Base-by-base conservation (phyloP, 2,113 vertebrate genomes). In the Microcebus griseorufus region DNA sequence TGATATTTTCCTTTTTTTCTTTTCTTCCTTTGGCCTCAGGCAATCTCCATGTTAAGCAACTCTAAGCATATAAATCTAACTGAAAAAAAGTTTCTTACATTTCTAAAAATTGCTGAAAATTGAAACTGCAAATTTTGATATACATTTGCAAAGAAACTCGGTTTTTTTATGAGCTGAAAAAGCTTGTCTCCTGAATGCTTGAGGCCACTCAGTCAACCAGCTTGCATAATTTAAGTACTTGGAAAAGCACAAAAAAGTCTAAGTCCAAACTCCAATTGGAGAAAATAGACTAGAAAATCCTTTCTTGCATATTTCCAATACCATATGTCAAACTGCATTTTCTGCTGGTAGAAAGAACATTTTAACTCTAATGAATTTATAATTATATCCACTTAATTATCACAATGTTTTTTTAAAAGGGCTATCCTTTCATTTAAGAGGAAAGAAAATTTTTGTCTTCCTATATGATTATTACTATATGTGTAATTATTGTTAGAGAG, bases 361-460 rank as follows among this genome's bases (percentile, higher is more conserved):
- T 98, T 97, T 94, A 97, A 95, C 94, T 98, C 96, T 62, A 97
- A 95, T 94, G 90, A 97, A 96, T 97, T 94, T 97, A 45, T 94
- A 98, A 97, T 98, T 98, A 94, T 80, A 97, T 89, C 70, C 45
- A 96, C 93, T 87, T 98, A 98, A 98, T 98, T 98, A 97, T 75
- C 78, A 96, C 45, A 6, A 85, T 91, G 92, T 97, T 97, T 93
- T 97, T 97, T 60, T 39, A 64, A 53, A 67, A 67, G 96, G 51
- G 17, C 69, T 96, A 58, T 65, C 87, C 72, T 97, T 98, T 89
- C 79, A 93, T 32, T 96, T 95, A 98, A 97, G 88, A 92, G 58
- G 70, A 96, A 97, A 96, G 53, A 39, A 97, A 96, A 95, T 96
- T 87, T 95, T 29, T 94, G 85, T 96, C 72, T 94, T 91, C 78